Conservation (phyloP, 2,113 vertebrate species). For the Trichomycterus rosablanca region DNA sequence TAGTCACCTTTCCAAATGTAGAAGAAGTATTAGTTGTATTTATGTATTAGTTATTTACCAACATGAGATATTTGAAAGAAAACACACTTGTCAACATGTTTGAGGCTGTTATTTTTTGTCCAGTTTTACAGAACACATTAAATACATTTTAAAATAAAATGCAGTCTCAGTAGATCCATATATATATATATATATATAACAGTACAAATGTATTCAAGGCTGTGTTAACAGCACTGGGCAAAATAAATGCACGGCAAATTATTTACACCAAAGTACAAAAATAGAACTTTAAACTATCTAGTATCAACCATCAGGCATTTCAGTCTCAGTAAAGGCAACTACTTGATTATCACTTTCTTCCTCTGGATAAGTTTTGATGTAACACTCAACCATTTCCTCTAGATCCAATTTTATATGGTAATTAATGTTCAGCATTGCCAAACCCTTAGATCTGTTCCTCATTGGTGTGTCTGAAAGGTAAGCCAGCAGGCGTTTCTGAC, state of each 20-base stretch:
- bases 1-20: no score
- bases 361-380: slow-evolving; percentile 75
- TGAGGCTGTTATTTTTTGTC: no score
- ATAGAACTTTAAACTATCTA: background rate
- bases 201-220: slow-evolving; percentile 5
- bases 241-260: background rate
- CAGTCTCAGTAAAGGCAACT: background rate
- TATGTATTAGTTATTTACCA: no score
- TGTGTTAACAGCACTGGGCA: background rate
- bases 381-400: slow-evolving; percentile 85
- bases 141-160: no score
- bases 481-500: slow-evolving; percentile 70
- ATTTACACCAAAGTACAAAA: slow-evolving; percentile 25
- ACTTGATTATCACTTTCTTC: no score
- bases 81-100: no score
- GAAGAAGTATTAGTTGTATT: no score
- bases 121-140: no score
- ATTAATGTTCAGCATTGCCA: slow-evolving; percentile 85
- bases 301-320: no score
- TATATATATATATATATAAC: slow-evolving; percentile 4
- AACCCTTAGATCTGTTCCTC: slow-evolving; percentile 74
- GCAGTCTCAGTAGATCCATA: background rate
- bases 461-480: slow-evolving; percentile 79
- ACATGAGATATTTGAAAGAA: no score
- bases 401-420: slow-evolving; percentile 80